Base-by-base conservation (phyloP, 1,140 invertebrate species). In the Hyphantria cunea region DNA sequence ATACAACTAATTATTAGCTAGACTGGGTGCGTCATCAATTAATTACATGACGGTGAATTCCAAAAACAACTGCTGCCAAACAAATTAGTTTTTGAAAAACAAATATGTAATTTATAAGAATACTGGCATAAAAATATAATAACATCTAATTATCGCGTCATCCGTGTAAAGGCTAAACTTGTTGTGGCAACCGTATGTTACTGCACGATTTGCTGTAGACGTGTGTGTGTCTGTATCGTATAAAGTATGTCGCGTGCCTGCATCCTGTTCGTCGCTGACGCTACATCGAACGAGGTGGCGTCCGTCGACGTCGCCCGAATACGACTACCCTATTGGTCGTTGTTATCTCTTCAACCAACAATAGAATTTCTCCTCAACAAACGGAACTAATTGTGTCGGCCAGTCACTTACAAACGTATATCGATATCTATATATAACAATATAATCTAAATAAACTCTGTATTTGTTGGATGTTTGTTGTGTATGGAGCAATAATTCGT, bases 361-460 rank as follows among this genome's bases (percentile, higher is more conserved):
- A 87, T 85, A 87, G 65, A 87, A 90, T 90, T 90, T 90, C 87
- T 90, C 84, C 78, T 73, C 60, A 65, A 80, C 81, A 85, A 82
- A 88, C 76, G 82, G 80, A 89, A 86, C 77, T 80, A 76, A 82
- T 78, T 76, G 77, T 80, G 72, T 70, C 69, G 66, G 72, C 69
- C 17, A 48, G 5, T 68, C 59, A 58, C 47, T 55, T 49, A 56
- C 48, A 42, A 47, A 54, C 61, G 52, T 53, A 68, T 60, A n/a
- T 53, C 49, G 53, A 31, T 69, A 64, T 69, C 69, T 66, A 17
- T 44, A 53, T 41, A 56, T 31, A 34, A 25, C 17, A 25, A 25
- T 25, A 25, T 25, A 5, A 25, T 25, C 17, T 25, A 25, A 25
- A 3, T 25, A 3, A 25, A 25, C 1, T 5, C 17, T 3, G 5